Evolutionary conservation across 2,888 invertebrate species (phyloP), one percentile per base, ranked within the genome.

Genomic region (Leptinotarsa juncta): DNA sequence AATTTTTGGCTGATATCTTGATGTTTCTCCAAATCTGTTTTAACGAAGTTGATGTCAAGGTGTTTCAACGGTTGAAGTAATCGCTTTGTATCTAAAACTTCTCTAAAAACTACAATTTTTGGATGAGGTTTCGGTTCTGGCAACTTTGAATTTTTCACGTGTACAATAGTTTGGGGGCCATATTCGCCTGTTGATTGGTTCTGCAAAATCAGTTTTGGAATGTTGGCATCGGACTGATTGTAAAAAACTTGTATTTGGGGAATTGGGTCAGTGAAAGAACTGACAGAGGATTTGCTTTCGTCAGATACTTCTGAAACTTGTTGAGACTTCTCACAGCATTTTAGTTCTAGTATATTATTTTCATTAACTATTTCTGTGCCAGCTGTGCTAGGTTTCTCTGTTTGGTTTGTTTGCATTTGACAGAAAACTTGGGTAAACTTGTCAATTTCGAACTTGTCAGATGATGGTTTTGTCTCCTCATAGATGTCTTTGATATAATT

Each of bases 31-130:
- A 42, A 42, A 62, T 42, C n/a, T n/a, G 16, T 62, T 62, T 60
- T 26, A 16, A 20, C 42, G 20, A 75, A 51, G 15, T 62, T 62
- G 1, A 70, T 65, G 50, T 77, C 73, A 3, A 81, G 48, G 49
- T 77, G 69, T 65, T 80, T 77, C 16, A 80, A 53, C 0, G 81
- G 78, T 55, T 70, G 72, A 26, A 80, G 53, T n/a, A 78, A 65
- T 14, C 70, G 32, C 14, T 75, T 49, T 20, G 67, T 49, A 12
- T 74, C 69, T n/a, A 50, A 55, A 14, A 74, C 65, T 55, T 78
- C 78, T 66, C 78, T 73, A 49, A 78, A 78, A 55, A 78, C 71
- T 12, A 74, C 72, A 32, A 78, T 71, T 55, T 77, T 78, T 15
- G 71, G 72, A 23, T 70, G 65, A 32, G 53, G 48, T 53, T 65